Evolutionary conservation across 1,140 invertebrate genomes (phyloP).

Genomic region (Hycleus cichorii): DNA sequence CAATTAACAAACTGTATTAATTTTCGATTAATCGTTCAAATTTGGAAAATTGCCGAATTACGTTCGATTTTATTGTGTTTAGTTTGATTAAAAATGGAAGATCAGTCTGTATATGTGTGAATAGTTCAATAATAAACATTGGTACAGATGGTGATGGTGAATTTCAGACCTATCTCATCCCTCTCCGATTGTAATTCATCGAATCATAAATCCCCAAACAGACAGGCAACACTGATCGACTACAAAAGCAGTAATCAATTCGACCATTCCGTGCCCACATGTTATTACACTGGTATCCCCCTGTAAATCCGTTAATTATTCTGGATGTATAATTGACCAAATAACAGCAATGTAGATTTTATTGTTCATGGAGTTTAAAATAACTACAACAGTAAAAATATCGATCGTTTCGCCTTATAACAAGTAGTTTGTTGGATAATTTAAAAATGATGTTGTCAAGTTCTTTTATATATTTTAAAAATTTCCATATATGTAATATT

Average conservation of each 20-base stretch:
- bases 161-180: conserved; percentile 5
- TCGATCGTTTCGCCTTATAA: too few species aligned
- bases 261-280: conserved; percentile 23
- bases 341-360: conserved; percentile 9
- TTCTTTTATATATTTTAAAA: not conserved
- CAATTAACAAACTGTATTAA: conserved; percentile 1
- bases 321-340: conserved; percentile 17
- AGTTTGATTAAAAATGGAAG: too few species aligned
- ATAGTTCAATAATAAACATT: too few species aligned
- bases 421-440: not conserved
- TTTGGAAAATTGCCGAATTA: too few species aligned
- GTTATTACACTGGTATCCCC: conserved; percentile 21
- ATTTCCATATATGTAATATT: not conserved
- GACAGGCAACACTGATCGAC: conserved; percentile 28
- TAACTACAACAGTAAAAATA: too few species aligned
- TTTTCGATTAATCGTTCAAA: too few species aligned
- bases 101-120: too few species aligned
- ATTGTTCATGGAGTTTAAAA: not conserved
- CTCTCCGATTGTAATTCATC: conserved; percentile 15
- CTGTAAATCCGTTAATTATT: conserved; percentile 22
- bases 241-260: conserved; percentile 32
- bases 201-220: conserved; percentile 21
- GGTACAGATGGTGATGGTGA: conserved; percentile 18
- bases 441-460: not conserved
- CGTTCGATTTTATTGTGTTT: too few species aligned